Conservation (phyloP, 2,113 vertebrate species). For the Nansenia antarctica region DNA sequence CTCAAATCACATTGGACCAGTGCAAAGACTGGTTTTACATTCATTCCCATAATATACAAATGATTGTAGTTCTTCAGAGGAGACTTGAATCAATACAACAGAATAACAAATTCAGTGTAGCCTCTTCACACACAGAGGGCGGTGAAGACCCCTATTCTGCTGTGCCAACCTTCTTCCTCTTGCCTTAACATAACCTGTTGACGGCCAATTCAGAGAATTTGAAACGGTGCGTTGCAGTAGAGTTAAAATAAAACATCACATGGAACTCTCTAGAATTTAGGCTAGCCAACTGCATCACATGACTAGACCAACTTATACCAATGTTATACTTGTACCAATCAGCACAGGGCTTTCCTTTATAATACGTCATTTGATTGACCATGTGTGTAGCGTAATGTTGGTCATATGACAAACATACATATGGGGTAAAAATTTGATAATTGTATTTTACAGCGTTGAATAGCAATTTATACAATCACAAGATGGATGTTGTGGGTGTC, state of each 20-base stretch:
- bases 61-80: too few relatives aligned
- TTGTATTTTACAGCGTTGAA: constrained; percentile 3
- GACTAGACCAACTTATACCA: neutral
- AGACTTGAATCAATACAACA: too few relatives aligned
- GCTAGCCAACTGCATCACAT: constrained; percentile 23
- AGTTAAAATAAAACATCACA: constrained; percentile 33
- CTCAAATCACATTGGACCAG: too few relatives aligned
- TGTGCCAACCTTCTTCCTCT: too few relatives aligned
- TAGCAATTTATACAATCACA: neutral
- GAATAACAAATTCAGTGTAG: too few relatives aligned
- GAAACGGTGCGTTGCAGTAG: constrained; percentile 17
- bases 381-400: neutral
- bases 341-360: neutral
- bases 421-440: constrained; percentile 27
- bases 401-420: neutral
- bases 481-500: neutral
- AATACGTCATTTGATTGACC: neutral
- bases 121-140: too few relatives aligned
- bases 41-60: too few relatives aligned
- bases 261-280: constrained; percentile 32
- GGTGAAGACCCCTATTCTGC: too few relatives aligned
- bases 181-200: neutral
- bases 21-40: too few relatives aligned
- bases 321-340: neutral
- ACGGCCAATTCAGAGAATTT: constrained; percentile 34